Base-by-base conservation (phyloP, 2,113 vertebrate species). In the Aramus guarauna region DNA sequence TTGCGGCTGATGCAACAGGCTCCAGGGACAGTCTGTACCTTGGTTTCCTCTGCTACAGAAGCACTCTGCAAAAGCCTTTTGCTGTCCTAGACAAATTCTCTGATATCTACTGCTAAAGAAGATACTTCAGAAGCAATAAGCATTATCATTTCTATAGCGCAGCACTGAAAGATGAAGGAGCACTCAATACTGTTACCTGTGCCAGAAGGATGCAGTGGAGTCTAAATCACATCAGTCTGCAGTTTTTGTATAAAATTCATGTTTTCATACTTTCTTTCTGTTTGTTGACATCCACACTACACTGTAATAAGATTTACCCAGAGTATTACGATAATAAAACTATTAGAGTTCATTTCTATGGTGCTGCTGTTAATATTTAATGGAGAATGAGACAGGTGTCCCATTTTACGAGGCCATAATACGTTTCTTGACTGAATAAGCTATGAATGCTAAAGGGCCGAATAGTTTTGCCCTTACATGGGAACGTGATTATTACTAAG, bases 351-450 rank as follows among this genome's bases (percentile, higher is more conserved):
- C 43, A 81, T 87, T 92, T 96, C 85, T 75, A 41, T 56, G 83
- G 76, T 39, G 34, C 30, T 73, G 55, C 69, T 84, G 87, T 97
- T 94, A 98, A 98, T 97, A 97, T 96, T 96, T 97, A 97, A 97
- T 73, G 77, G 90, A 63, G 85, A 95, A 90, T 58, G 75, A 93
- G 88, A 94, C 88, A 89, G 89, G 78, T 90, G 83, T 74, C 94
- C 86, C 73, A 43, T 94, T 97, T 98, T 96, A 96, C 85, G 89
- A 95, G 87, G 81, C 86, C 86, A 74, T 90, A 83, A 85, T 83
- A 53, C 11, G 11, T 72, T 90, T 95, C 34, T 45, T 87, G 69
- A 92, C 66, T 80, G 88, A 73, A 88, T 68, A 83, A 95, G 85
- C 62, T 36, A 36, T 84, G 86, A 86, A 82, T 91, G 32, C n/a